phyloP scores from a whole-genome alignment of 2,113 vertebrate species.

The Chlorodrepanis virens region DNA sequence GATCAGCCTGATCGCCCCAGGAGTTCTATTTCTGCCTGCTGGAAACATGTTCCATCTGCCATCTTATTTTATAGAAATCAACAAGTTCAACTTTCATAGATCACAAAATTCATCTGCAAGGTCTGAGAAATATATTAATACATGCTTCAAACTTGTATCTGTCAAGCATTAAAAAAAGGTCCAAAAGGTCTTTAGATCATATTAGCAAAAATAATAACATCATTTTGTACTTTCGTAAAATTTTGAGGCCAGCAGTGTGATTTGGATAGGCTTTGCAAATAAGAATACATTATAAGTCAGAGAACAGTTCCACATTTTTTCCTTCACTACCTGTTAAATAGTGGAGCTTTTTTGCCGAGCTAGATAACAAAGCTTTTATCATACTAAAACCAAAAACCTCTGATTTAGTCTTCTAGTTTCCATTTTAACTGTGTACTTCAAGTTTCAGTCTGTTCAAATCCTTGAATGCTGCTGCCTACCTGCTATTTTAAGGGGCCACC shows the following conservation, averaged over 20 bases:
- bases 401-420: neutral
- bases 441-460: neutral
- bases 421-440: neutral
- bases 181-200: neutral
- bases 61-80: neutral
- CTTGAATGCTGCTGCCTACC: neutral
- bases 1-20: neutral
- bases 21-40: neutral
- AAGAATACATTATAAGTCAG: neutral
- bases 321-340: neutral
- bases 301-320: neutral
- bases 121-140: neutral
- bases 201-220: neutral
- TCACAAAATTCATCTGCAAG: neutral
- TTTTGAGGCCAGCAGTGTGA: neutral
- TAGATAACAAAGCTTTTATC: neutral
- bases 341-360: neutral
- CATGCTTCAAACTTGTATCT: neutral
- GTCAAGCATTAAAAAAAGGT: neutral
- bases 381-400: neutral
- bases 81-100: neutral
- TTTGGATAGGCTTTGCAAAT: neutral
- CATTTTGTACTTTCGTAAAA: neutral
- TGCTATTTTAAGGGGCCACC: neutral
- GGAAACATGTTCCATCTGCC: constrained; percentile 1